Conservation (phyloP, 2,888 invertebrate genomes). For the Euproctis similis region DNA sequence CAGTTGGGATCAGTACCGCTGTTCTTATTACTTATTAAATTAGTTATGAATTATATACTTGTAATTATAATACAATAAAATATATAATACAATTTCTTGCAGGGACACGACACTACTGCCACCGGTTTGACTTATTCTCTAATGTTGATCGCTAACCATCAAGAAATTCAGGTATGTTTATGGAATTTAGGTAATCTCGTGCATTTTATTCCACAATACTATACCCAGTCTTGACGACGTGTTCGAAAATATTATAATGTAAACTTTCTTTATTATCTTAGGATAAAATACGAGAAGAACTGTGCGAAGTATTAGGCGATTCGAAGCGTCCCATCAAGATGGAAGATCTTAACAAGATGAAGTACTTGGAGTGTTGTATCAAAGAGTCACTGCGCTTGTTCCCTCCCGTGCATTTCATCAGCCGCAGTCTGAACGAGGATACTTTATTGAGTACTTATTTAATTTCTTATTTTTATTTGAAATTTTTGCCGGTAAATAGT, state of each 20-base stretch:
- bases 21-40: too few species aligned
- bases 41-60: too few species aligned
- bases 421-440: constrained; percentile 72
- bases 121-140: constrained; percentile 64
- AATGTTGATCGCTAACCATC: constrained; percentile 66
- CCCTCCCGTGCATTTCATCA: constrained; percentile 80
- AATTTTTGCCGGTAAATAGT: too few species aligned
- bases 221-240: too few species aligned
- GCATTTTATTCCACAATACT: too few species aligned
- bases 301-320: constrained; percentile 63
- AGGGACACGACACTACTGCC: constrained; percentile 81
- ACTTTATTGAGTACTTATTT: constrained; percentile 45
- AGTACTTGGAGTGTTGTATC: constrained; percentile 80
- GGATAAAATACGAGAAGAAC: constrained; percentile 24
- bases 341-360: constrained; percentile 73
- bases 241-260: too few species aligned
- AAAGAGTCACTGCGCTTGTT: constrained; percentile 79
- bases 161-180: constrained; percentile 53
- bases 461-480: neutral
- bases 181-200: too few species aligned
- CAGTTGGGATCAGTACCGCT: too few species aligned
- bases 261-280: too few species aligned
- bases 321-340: constrained; percentile 75
- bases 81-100: too few species aligned
- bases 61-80: too few species aligned